These are phyloP conservation scores for Platyrinchus mystaceus DNA, from an alignment of 2,797 vertebrate genomes.

Conservation along the genomic window DNA sequence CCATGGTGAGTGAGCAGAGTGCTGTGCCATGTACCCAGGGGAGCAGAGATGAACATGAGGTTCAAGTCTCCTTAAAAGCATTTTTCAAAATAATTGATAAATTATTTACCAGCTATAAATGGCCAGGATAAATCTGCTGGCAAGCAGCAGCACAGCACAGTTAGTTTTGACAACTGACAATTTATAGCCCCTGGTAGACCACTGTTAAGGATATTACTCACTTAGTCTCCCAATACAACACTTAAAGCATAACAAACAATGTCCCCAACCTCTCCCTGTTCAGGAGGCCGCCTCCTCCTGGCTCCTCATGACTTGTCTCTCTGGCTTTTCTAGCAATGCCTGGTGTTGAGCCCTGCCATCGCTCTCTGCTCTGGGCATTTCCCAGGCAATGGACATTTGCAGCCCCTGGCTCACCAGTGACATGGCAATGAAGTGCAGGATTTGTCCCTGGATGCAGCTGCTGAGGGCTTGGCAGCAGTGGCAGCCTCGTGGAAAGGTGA, in stretches of 20 bases:
- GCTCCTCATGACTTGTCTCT: not conserved
- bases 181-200: not conserved
- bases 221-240: not conserved
- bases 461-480: not conserved
- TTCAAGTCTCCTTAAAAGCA: not conserved
- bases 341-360: not conserved
- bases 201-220: not conserved
- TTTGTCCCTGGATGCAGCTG: not conserved
- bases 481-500: not conserved
- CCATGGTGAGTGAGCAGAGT: fast-evolving
- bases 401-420: not conserved
- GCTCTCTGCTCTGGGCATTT: not conserved
- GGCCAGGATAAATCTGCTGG: conserved; percentile 10
- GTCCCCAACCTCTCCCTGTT: not conserved
- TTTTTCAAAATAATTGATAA: not conserved
- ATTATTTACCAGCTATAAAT: conserved; percentile 8
- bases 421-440: not conserved
- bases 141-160: not conserved
- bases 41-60: not conserved
- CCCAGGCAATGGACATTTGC: not conserved
- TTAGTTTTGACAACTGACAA: not conserved
- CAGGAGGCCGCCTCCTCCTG: not conserved
- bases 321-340: not conserved
- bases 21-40: not conserved
- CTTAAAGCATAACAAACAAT: not conserved